Evolutionary conservation across 2,113 vertebrate species (phyloP).

Genomic region (Pavo muticus): DNA sequence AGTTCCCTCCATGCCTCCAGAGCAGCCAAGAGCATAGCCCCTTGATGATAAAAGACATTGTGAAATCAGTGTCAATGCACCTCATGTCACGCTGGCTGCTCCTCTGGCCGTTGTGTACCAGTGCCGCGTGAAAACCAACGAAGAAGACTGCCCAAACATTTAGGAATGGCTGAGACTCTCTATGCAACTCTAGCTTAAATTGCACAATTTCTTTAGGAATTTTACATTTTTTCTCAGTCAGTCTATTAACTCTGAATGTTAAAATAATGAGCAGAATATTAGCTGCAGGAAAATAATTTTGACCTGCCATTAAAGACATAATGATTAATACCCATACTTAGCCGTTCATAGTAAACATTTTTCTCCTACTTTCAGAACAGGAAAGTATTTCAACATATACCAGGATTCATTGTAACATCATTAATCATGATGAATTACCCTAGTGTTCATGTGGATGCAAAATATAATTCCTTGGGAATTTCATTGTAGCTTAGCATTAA

Average conservation of each 20-base stretch:
- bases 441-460: constrained; percentile 18
- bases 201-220: neutral
- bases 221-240: neutral
- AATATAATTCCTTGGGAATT: constrained; percentile 48
- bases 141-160: neutral
- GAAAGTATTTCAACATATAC: constrained; percentile 26
- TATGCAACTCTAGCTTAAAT: neutral
- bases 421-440: constrained; percentile 66
- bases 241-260: neutral
- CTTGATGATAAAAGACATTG: neutral
- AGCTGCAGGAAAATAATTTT: neutral
- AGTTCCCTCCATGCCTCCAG: neutral
- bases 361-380: constrained; percentile 22
- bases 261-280: neutral
- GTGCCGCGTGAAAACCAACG: neutral
- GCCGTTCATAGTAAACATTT: constrained; percentile 27
- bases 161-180: neutral
- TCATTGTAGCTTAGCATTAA: constrained; percentile 26
- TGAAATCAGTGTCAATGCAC: neutral
- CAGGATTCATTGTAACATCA: neutral
- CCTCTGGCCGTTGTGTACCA: neutral
- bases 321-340: constrained; percentile 42
- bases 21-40: neutral
- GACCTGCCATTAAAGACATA: constrained; percentile 24
- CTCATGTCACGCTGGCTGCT: neutral